Evolutionary conservation across 2,888 invertebrate species (phyloP).

Genomic region (Scaptomyza flava): DNA sequence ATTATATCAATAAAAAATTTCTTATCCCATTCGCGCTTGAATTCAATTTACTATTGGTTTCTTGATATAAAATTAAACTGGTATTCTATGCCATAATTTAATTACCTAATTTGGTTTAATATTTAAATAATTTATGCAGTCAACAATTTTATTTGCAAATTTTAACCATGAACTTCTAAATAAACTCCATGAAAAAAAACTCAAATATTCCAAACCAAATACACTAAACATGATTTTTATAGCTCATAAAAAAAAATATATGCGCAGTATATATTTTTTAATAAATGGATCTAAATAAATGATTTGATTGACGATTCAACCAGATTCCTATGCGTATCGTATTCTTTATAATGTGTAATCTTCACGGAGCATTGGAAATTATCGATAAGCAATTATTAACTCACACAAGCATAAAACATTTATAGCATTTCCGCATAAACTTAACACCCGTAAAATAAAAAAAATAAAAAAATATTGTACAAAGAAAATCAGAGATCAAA

Average conservation of each 20-base stretch:
- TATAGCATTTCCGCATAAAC: constrained; percentile 74
- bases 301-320: constrained; percentile 18
- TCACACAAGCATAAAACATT: constrained; percentile 71
- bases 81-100: background rate
- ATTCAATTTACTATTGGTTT: background rate
- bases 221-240: constrained; percentile 23
- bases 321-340: constrained; percentile 24
- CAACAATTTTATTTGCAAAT: background rate
- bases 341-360: constrained; percentile 38
- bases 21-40: too few relatives aligned
- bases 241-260: constrained; percentile 27
- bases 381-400: constrained; percentile 66
- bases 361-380: constrained; percentile 55
- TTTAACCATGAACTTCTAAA: constrained; percentile 7
- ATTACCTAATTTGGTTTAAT: background rate
- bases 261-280: constrained; percentile 21
- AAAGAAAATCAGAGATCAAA: constrained; percentile 57
- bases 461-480: constrained; percentile 67
- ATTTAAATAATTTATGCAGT: background rate
- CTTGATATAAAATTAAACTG: background rate
- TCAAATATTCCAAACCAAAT: constrained; percentile 35
- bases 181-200: background rate
- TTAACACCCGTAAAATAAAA: constrained; percentile 76
- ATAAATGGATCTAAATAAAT: constrained; percentile 56
- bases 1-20: too few relatives aligned